These are phyloP conservation scores for Meiosimyza platycephala DNA, from an alignment of 2,888 invertebrate species.

Conservation along the genomic window DNA sequence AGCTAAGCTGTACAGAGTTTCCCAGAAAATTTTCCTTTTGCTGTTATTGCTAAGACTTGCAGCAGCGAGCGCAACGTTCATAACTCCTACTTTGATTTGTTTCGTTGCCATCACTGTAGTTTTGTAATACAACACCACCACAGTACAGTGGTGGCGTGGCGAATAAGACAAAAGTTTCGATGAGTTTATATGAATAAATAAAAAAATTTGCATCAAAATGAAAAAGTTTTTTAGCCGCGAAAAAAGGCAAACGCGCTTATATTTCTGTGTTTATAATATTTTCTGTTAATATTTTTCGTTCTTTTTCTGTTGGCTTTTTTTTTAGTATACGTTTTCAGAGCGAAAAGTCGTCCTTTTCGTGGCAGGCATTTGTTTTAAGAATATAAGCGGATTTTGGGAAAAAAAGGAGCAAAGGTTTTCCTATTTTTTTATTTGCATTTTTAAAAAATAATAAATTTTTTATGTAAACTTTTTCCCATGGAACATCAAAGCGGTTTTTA, in stretches of 20 bases:
- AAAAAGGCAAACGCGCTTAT: background rate
- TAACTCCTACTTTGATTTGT: too few species aligned
- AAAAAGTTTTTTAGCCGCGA: conserved; percentile 5
- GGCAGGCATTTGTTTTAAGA: background rate
- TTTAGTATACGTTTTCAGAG: background rate
- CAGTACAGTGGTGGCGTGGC: background rate
- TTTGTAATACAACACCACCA: background rate
- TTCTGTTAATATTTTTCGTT: background rate
- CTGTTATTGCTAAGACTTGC: background rate
- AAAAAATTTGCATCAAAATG: conserved; percentile 16
- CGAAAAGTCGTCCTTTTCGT: too few species aligned
- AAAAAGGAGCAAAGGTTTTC: background rate
- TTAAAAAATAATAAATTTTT: too few species aligned
- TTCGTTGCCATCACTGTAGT: background rate
- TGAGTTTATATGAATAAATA: conserved; percentile 6
- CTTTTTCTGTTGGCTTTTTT: background rate
- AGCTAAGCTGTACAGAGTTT: background rate
- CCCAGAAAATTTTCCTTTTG: conserved; percentile 15
- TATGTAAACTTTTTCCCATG: too few species aligned
- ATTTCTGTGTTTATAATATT: background rate
- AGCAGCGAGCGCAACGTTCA: too few species aligned
- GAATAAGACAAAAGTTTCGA: conserved; percentile 1
- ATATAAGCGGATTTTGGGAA: conserved; percentile 11
- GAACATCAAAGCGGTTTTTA: too few species aligned
- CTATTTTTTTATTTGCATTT: too few species aligned